phyloP scores from a whole-genome alignment of 2,888 invertebrate genomes.

The Petrolisthes manimaculis region DNA sequence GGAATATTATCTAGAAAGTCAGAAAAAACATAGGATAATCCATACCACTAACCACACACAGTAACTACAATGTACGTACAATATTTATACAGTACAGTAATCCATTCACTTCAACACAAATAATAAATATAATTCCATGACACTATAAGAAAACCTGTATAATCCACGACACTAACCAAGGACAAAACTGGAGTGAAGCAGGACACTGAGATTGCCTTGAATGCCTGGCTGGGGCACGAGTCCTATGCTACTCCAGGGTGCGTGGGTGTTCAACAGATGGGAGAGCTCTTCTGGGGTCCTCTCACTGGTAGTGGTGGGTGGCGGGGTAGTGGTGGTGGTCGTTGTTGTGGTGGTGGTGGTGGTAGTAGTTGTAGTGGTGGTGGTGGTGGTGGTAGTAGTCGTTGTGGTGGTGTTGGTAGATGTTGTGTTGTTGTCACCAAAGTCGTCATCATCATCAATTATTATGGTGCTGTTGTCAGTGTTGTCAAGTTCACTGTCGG shows the following conservation, averaged over 20 bases:
- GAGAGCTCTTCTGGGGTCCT: background rate
- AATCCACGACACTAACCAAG: slow-evolving; percentile 41
- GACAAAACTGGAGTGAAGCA: slow-evolving; percentile 56
- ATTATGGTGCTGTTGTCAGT: background rate
- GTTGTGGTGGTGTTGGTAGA: background rate
- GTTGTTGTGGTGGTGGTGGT: slow-evolving; percentile 10
- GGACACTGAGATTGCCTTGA: slow-evolving; percentile 48
- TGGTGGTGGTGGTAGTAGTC: slow-evolving; percentile 21
- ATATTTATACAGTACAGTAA: no score
- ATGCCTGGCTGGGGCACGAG: slow-evolving; percentile 23
- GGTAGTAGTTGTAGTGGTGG: background rate
- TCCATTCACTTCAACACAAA: no score
- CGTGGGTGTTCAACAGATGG: slow-evolving; percentile 30
- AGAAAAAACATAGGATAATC: no score
- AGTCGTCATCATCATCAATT: background rate
- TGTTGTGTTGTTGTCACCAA: background rate
- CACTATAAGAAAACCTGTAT: background rate
- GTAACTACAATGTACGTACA: no score
- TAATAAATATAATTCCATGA: background rate
- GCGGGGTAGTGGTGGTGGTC: background rate
- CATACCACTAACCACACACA: no score
- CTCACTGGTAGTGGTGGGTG: background rate
- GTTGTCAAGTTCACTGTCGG: background rate
- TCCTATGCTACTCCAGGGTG: slow-evolving; percentile 50
- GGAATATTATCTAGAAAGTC: no score